Conservation (phyloP, 2,113 vertebrate genomes). For the Bubo blakistoni region DNA sequence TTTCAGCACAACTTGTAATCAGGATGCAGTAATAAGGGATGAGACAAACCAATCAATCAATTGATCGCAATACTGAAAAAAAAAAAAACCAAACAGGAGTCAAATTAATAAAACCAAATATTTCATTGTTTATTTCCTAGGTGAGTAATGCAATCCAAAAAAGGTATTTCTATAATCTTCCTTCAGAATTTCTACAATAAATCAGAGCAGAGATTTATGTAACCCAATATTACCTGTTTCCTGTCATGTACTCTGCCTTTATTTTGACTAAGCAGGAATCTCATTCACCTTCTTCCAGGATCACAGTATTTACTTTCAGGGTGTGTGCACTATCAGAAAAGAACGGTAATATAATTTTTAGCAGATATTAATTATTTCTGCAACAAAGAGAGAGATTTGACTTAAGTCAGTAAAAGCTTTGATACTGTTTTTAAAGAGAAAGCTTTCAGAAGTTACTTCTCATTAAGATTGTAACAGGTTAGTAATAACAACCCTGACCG, state of each 20-base stretch:
- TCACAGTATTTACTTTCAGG: background rate
- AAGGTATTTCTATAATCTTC: background rate
- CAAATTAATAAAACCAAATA: background rate
- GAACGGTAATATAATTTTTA: background rate
- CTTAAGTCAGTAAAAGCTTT: background rate
- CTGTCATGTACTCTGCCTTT: background rate
- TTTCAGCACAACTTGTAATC: background rate
- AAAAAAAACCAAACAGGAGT: background rate
- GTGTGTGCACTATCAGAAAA: background rate
- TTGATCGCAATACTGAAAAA: background rate
- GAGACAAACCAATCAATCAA: background rate
- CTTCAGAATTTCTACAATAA: background rate
- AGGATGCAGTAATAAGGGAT: background rate
- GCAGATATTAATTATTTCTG: background rate
- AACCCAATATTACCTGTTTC: background rate
- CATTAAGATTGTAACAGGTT: background rate
- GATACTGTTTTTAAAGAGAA: background rate
- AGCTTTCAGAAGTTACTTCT: background rate
- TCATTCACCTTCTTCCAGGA: background rate
- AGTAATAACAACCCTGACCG: background rate
- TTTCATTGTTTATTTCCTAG: background rate
- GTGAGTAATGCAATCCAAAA: background rate
- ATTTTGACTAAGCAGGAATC: background rate
- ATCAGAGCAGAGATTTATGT: background rate
- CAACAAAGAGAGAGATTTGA: background rate